Evolutionary conservation across 1,140 invertebrate species (phyloP).

Genomic region (Megathymus violae): DNA sequence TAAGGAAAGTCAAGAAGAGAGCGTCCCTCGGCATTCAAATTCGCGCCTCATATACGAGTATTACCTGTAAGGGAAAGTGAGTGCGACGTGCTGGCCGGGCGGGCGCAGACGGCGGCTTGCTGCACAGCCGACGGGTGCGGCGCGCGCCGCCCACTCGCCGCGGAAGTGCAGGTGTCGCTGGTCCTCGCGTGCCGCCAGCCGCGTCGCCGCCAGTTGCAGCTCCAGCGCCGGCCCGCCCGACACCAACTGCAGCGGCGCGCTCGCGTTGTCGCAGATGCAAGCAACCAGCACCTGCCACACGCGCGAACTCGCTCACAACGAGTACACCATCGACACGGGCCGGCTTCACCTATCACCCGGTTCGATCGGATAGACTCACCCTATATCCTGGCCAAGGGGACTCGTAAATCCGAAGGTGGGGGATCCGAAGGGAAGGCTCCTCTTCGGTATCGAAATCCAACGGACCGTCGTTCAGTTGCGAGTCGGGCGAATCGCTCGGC

Average conservation of each 20-base stretch:
- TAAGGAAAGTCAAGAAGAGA: too few species aligned
- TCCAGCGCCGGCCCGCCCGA: conserved; percentile 59
- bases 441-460: conserved; percentile 62
- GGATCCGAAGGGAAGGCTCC: conserved; percentile 56
- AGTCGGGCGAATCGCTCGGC: conserved; percentile 44
- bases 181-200: conserved; percentile 85
- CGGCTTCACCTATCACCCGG: too few species aligned
- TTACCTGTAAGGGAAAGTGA: conserved; percentile 84
- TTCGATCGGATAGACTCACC: conserved; percentile 50
- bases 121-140: conserved; percentile 56
- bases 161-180: conserved; percentile 88
- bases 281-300: conserved; percentile 84
- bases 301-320: conserved; percentile 12
- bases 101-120: conserved; percentile 83
- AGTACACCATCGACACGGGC: too few species aligned
- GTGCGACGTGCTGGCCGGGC: conserved; percentile 85
- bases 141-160: conserved; percentile 85
- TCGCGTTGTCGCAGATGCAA: conserved; percentile 88
- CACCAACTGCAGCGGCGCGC: conserved; percentile 50
- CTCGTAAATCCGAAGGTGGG: conserved; percentile 66
- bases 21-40: too few species aligned
- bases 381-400: conserved; percentile 71
- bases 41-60: too few species aligned
- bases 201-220: conserved; percentile 84
- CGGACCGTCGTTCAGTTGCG: conserved; percentile 44